Percentiles rank a stretch among this genome's conserved stretches.
These are phyloP conservation scores for Heliconius ismenius DNA, from an alignment of 2,888 invertebrate species.

Conservation along the genomic window DNA sequence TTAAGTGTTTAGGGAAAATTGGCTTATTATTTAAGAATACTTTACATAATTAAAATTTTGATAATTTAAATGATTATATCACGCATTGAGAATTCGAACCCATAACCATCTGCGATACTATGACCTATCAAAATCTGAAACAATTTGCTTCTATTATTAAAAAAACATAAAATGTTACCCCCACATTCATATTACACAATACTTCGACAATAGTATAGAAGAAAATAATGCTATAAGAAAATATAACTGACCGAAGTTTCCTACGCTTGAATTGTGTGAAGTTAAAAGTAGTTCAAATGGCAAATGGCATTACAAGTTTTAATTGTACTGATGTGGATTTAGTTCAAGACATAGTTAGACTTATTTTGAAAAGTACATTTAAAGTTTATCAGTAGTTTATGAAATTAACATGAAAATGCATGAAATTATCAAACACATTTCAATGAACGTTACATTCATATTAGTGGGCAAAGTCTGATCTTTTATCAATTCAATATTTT, in stretches of 20 bases:
- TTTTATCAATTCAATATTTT: not conserved
- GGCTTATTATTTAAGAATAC: no score
- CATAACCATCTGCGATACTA: no score
- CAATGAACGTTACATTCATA: not conserved
- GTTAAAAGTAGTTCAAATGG: conserved; percentile 41
- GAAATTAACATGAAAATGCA: not conserved
- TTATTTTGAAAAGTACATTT: not conserved
- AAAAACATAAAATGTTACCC: no score
- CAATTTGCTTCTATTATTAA: no score
- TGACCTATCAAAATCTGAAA: no score
- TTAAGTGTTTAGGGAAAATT: no score
- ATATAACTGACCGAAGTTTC: conserved; percentile 34
- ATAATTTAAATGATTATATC: no score
- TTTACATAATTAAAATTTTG: no score
- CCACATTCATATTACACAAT: not conserved
- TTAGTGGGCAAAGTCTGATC: not conserved
- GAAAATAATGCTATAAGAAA: not conserved
- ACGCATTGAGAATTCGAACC: no score
- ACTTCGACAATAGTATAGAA: conserved; percentile 54
- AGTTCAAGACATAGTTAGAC: conserved; percentile 28
- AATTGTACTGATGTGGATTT: conserved; percentile 38
- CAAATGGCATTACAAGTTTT: conserved; percentile 42
- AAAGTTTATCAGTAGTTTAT: not conserved
- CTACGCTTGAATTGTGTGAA: conserved; percentile 39
- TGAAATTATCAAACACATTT: not conserved